phyloP scores from a whole-genome alignment of 1,140 invertebrate species.

The Anoplolepis gracilipes region DNA sequence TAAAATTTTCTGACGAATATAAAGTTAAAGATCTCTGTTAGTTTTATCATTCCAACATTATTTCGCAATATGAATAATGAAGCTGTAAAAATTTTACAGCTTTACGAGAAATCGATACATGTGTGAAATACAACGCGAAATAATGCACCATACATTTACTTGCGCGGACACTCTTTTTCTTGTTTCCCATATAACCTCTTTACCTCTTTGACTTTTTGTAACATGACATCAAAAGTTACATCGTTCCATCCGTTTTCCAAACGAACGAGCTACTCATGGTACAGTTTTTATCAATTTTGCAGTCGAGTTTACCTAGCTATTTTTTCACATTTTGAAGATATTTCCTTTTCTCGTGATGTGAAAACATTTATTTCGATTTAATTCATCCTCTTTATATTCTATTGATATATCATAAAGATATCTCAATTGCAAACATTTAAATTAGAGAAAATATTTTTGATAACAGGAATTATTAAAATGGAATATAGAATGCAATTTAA shows the following conservation, averaged over 20 bases:
- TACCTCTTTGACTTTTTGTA: slow-evolving; percentile 8
- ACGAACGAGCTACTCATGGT: slow-evolving; percentile 1
- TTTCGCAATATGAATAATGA: background rate
- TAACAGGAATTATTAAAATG: background rate
- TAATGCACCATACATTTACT: background rate
- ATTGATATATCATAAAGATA: background rate
- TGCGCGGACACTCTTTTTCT: background rate
- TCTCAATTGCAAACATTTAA: background rate
- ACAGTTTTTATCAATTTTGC: slow-evolving; percentile 28
- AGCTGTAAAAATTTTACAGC: slow-evolving; percentile 35
- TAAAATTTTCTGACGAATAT: background rate
- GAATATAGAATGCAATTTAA: too few relatives aligned
- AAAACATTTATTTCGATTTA: slow-evolving; percentile 18
- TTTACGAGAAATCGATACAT: background rate
- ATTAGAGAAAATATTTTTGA: background rate
- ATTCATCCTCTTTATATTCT: background rate
- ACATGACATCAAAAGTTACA: slow-evolving; percentile 6
- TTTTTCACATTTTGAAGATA: slow-evolving; percentile 16
- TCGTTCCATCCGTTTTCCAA: background rate
- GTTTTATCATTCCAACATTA: slow-evolving; percentile 4
- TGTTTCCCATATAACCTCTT: background rate
- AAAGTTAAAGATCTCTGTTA: slow-evolving; percentile 5
- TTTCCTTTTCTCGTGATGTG: background rate
- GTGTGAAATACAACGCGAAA: background rate
- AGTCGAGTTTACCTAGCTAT: background rate